These are phyloP conservation scores for Pitangus sulphuratus DNA, from an alignment of 2,797 vertebrate genomes.

Conservation along the genomic window DNA sequence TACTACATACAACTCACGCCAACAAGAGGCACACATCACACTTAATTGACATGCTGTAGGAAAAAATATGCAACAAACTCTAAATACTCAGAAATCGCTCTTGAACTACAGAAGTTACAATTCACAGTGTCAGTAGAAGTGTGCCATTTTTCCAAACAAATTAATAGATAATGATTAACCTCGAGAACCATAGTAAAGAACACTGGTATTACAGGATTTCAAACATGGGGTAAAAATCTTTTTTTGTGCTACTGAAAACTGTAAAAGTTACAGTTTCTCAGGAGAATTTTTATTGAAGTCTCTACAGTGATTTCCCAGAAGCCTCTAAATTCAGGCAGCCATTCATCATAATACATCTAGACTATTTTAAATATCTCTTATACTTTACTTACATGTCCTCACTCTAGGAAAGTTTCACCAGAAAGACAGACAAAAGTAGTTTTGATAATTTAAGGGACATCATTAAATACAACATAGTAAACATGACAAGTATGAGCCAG, in stretches of 20 bases:
- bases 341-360: neutral
- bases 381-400: neutral
- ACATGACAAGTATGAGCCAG: neutral
- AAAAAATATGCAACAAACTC: neutral
- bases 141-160: neutral
- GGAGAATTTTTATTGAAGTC: neutral
- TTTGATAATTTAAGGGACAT: neutral
- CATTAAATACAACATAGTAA: neutral
- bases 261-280: neutral
- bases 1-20: neutral
- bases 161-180: neutral
- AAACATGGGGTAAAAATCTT: neutral
- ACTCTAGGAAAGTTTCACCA: neutral
- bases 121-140: neutral
- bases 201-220: neutral
- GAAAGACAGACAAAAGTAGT: neutral
- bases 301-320: neutral
- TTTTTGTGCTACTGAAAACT: neutral
- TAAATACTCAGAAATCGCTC: neutral
- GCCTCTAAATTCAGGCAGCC: neutral
- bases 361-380: neutral
- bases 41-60: rapidly evolving
- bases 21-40: neutral
- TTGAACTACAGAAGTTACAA: neutral
- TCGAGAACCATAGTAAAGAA: neutral